These are phyloP conservation scores for Nothocercus nigrocapillus DNA, from an alignment of 2,113 vertebrate genomes.

Conservation along the genomic window DNA sequence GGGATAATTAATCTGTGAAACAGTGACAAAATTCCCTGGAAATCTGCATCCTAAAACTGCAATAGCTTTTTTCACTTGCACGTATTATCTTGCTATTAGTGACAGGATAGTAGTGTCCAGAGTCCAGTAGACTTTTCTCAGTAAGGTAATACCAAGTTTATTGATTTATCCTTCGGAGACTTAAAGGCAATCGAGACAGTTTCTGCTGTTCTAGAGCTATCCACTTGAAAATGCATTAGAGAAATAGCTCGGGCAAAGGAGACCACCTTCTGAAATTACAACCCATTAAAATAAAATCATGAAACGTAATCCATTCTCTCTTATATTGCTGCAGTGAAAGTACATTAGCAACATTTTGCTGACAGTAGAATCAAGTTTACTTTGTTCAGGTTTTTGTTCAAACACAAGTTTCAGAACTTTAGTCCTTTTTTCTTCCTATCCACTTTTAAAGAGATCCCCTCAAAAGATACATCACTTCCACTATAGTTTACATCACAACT, in stretches of 20 bases:
- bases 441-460: slow-evolving; percentile 32
- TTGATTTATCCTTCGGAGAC: too few relatives aligned
- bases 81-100: fast-evolving
- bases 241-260: not conserved
- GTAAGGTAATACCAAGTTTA: not conserved
- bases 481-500: slow-evolving; percentile 61
- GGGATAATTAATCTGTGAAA: not conserved
- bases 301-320: not conserved
- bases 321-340: not conserved
- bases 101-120: not conserved
- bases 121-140: not conserved
- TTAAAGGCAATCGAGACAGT: not conserved
- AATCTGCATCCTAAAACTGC: not conserved
- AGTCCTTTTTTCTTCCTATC: not conserved
- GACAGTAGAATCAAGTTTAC: not conserved
- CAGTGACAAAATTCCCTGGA: not conserved
- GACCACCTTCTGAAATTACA: not conserved
- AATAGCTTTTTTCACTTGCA: not conserved
- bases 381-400: not conserved
- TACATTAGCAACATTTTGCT: not conserved
- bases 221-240: not conserved
- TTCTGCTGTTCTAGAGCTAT: not conserved
- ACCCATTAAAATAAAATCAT: not conserved
- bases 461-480: slow-evolving; percentile 60
- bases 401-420: not conserved